phyloP scores from a whole-genome alignment of 2,797 vertebrate species.

The Melanotaenia parkinsoni region DNA sequence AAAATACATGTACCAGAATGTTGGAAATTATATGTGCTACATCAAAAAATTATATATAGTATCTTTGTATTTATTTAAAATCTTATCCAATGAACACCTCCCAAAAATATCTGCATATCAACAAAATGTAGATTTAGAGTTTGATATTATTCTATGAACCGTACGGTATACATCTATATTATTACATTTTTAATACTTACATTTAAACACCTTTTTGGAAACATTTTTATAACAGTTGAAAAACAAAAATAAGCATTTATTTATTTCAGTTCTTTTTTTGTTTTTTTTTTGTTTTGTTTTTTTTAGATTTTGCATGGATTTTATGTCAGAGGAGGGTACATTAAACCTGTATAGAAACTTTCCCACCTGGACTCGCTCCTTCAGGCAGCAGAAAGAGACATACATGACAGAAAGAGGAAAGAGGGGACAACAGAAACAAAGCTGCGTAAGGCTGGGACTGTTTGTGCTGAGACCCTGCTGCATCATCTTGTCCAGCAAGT shows the following conservation, averaged over 20 bases:
- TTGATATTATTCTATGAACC: neutral
- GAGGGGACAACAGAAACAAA: conserved; percentile 3
- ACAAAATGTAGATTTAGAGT: too few relatives aligned
- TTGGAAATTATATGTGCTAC: neutral
- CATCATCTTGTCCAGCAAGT: conserved; percentile 48
- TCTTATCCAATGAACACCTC: neutral
- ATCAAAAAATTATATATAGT: neutral
- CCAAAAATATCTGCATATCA: neutral
- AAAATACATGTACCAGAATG: neutral
- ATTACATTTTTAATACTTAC: neutral
- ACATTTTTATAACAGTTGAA: neutral
- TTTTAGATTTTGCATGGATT: neutral
- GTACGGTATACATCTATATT: neutral
- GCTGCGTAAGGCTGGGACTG: conserved; percentile 21
- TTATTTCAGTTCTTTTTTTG: too few relatives aligned
- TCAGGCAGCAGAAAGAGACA: conserved; percentile 49
- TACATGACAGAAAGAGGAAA: neutral
- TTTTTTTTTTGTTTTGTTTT: neutral
- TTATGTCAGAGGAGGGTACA: neutral
- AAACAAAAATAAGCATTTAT: neutral
- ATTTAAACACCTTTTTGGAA: neutral
- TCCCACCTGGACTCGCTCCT: conserved; percentile 82
- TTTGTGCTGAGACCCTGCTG: conserved; percentile 39
- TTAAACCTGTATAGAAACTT: conserved; percentile 7
- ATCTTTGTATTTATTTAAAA: neutral